A percentile compares a stretch with the other conserved stretches of the same genome.
These are phyloP conservation scores for Tanaodytes sp. DNA, from an alignment of 2,888 invertebrate genomes.

Conservation along the genomic window DNA sequence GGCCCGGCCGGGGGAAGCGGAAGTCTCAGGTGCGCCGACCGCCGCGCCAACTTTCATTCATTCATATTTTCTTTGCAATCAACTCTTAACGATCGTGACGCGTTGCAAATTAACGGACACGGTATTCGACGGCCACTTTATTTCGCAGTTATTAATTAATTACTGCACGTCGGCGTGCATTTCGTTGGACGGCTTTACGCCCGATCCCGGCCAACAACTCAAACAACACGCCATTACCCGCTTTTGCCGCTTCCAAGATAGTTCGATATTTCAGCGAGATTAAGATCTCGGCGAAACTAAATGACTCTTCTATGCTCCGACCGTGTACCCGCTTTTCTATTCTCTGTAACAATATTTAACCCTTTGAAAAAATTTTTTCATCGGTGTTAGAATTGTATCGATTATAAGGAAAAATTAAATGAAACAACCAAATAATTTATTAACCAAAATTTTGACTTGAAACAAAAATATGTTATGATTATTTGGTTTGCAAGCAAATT, in stretches of 20 bases:
- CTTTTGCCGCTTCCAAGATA: background rate
- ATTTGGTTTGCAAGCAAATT: too few relatives aligned
- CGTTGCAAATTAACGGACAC: conserved; percentile 45
- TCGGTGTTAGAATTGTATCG: too few relatives aligned
- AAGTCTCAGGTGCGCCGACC: conserved; percentile 43
- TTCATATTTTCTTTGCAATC: conserved; percentile 52
- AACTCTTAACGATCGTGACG: conserved; percentile 45
- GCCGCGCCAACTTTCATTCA: conserved; percentile 46
- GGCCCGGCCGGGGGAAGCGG: conserved; percentile 42
- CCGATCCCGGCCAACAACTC: conserved; percentile 1
- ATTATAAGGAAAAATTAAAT: too few relatives aligned
- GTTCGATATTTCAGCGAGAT: too few relatives aligned
- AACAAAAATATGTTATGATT: too few relatives aligned
- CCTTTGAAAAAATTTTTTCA: too few relatives aligned
- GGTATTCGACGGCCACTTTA: conserved; percentile 43
- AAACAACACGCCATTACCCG: conserved; percentile 1
- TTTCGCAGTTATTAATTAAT: conserved; percentile 46
- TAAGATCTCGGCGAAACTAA: too few relatives aligned
- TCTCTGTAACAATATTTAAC: too few relatives aligned
- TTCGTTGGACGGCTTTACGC: conserved; percentile 23
- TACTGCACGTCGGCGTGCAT: conserved; percentile 30
- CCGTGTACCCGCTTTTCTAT: too few relatives aligned
- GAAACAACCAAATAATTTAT: too few relatives aligned
- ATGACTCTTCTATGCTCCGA: too few relatives aligned
- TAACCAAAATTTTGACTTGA: too few relatives aligned